Conservation (phyloP, 2,888 invertebrate genomes). For the Zygothrica quintamaculata region DNA sequence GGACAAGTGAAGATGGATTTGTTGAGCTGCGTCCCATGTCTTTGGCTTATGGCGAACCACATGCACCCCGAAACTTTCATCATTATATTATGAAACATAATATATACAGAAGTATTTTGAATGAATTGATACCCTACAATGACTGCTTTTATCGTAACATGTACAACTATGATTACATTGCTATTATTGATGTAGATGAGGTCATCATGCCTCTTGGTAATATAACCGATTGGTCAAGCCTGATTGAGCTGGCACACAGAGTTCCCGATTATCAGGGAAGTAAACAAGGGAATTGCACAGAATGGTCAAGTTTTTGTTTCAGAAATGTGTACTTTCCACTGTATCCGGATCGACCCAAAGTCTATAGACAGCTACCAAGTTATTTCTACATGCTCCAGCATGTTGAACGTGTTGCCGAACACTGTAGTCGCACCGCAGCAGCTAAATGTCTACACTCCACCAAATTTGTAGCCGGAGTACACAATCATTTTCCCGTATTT, state of each 20-base stretch:
- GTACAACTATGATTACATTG: constrained; percentile 94
- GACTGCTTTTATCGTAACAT: constrained; percentile 97
- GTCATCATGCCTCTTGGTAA: constrained; percentile 93
- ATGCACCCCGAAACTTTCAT: constrained; percentile 93
- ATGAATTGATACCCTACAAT: constrained; percentile 97
- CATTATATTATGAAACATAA: constrained; percentile 94
- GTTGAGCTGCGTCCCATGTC: constrained; percentile 91
- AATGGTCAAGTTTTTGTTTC: constrained; percentile 89
- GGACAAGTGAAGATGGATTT: constrained; percentile 84
- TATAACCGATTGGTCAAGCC: constrained; percentile 88
- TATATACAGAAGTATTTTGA: constrained; percentile 95
- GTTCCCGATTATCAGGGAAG: constrained; percentile 85
- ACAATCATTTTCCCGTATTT: constrained; percentile 95
- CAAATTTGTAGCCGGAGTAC: constrained; percentile 92
- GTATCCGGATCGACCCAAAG: constrained; percentile 90
- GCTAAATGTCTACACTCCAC: constrained; percentile 97
- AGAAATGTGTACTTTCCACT: constrained; percentile 96
- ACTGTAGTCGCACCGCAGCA: constrained; percentile 94
- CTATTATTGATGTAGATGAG: constrained; percentile 95
- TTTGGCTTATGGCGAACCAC: constrained; percentile 94
- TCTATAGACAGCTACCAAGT: constrained; percentile 91
- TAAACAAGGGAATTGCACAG: constrained; percentile 23
- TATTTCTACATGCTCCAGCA: constrained; percentile 96
- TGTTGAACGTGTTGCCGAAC: constrained; percentile 93
- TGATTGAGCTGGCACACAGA: constrained; percentile 88